phyloP scores from a whole-genome alignment of 2,888 invertebrate species.

The Taenaris catops region DNA sequence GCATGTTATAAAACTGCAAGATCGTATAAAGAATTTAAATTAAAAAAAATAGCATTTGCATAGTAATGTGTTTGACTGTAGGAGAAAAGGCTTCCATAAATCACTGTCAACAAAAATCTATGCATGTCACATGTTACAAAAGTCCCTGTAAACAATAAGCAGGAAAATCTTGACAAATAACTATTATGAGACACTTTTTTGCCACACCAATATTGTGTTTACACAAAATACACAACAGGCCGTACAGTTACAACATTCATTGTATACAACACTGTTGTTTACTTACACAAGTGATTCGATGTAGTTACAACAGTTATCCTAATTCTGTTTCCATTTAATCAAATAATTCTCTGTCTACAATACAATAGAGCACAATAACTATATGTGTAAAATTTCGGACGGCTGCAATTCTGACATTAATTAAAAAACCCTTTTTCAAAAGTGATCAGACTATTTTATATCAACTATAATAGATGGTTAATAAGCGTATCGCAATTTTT shows the following conservation, averaged over 20 bases:
- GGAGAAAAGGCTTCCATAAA: constrained; percentile 49
- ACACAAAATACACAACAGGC: constrained; percentile 51
- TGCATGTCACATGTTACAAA: constrained; percentile 38
- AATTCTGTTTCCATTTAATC: constrained; percentile 34
- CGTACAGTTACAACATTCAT: constrained; percentile 50
- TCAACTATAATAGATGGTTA: constrained; percentile 39
- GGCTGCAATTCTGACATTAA: constrained; percentile 42
- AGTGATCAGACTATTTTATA: constrained; percentile 47
- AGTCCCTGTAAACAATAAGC: constrained; percentile 43
- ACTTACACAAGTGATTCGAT: constrained; percentile 35
- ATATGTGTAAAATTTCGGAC: constrained; percentile 45
- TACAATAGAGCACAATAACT: too few relatives aligned
- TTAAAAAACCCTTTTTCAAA: constrained; percentile 30
- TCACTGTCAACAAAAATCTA: constrained; percentile 57
- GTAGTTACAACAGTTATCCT: constrained; percentile 29
- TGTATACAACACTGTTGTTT: constrained; percentile 48
- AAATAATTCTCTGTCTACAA: constrained; percentile 40
- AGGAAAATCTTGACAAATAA: constrained; percentile 41
- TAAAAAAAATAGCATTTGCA: too few relatives aligned
- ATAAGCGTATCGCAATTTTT: constrained; percentile 70
- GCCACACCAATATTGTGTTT: constrained; percentile 35
- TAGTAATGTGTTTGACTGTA: too few relatives aligned
- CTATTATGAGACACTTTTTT: constrained; percentile 45
- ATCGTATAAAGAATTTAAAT: constrained; percentile 8
- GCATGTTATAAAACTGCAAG: constrained; percentile 7